A percentile compares a stretch with the other conserved stretches of the same genome.
Evolutionary conservation across 2,113 vertebrate species (phyloP).

Genomic region (Pygoscelis adeliae): DNA sequence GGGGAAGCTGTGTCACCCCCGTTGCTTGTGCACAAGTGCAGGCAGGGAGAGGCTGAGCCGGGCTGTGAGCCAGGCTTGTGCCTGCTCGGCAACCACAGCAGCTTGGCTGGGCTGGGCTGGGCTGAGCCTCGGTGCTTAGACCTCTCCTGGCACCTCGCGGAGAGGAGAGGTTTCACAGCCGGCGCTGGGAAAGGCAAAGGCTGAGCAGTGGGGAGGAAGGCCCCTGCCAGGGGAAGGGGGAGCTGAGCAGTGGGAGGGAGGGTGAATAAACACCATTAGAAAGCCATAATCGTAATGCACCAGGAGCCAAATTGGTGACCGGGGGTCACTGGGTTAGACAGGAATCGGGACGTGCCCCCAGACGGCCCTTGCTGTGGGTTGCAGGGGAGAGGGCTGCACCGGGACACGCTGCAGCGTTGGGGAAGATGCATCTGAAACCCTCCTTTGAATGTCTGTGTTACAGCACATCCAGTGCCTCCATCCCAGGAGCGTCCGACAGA

Average conservation of each 20-base stretch:
- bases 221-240: background rate
- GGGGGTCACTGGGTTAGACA: background rate
- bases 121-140: background rate
- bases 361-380: rapidly evolving
- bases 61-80: background rate
- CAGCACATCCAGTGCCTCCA: rapidly evolving
- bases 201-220: background rate
- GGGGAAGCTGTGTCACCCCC: background rate
- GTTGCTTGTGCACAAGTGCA: background rate
- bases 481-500: rapidly evolving
- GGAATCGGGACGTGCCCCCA: rapidly evolving
- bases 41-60: background rate
- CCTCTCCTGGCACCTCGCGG: constrained; percentile 67
- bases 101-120: background rate
- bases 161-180: constrained; percentile 24
- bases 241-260: background rate
- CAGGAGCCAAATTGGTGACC: background rate
- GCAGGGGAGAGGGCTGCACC: background rate
- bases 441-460: background rate
- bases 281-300: rapidly evolving
- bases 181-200: background rate
- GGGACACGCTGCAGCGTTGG: rapidly evolving
- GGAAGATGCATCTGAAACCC: background rate
- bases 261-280: background rate
- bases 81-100: background rate